phyloP scores from a whole-genome alignment of 2,888 invertebrate species.

The Pheosia gnoma region DNA sequence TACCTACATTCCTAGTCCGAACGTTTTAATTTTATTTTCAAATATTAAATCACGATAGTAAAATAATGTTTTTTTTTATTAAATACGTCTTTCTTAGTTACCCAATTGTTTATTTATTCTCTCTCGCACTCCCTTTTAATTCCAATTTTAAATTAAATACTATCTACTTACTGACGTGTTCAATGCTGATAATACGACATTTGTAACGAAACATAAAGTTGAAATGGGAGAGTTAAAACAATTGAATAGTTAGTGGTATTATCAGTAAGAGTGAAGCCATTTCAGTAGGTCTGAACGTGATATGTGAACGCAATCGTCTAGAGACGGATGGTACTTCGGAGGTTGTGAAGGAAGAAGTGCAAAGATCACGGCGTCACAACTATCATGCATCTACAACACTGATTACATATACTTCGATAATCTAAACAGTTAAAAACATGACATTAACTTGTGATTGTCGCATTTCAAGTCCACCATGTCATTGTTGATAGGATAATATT shows the following conservation, averaged over 20 bases:
- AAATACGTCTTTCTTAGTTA: slow-evolving; percentile 39
- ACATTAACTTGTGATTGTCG: slow-evolving; percentile 19
- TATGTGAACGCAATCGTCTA: slow-evolving; percentile 28
- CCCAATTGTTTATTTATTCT: slow-evolving; percentile 39
- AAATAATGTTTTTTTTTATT: slow-evolving; percentile 47
- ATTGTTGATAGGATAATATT: too few species aligned
- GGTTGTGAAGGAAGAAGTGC: slow-evolving; percentile 50
- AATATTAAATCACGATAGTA: slow-evolving; percentile 62
- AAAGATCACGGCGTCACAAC: slow-evolving; percentile 52
- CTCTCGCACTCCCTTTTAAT: slow-evolving; percentile 37
- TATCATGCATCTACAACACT: slow-evolving; percentile 71
- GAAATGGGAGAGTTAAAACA: slow-evolving; percentile 7
- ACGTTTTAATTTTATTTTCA: slow-evolving; percentile 46
- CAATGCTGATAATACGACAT: slow-evolving; percentile 27
- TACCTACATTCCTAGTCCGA: slow-evolving; percentile 67
- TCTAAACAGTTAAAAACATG: slow-evolving; percentile 42
- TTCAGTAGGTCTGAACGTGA: slow-evolving; percentile 18
- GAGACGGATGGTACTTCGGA: slow-evolving; percentile 10
- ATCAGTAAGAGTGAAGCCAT: slow-evolving; percentile 33
- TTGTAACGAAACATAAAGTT: slow-evolving; percentile 16
- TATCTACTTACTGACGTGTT: slow-evolving; percentile 29
- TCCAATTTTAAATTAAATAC: slow-evolving; percentile 34
- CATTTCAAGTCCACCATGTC: slow-evolving; percentile 16
- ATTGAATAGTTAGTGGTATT: slow-evolving; percentile 28
- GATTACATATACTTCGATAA: slow-evolving; percentile 59